Percentiles rank a stretch among this genome's conserved stretches.
Conservation (phyloP, 2,797 vertebrate genomes). For the Phaenicophaeus curvirostris region DNA sequence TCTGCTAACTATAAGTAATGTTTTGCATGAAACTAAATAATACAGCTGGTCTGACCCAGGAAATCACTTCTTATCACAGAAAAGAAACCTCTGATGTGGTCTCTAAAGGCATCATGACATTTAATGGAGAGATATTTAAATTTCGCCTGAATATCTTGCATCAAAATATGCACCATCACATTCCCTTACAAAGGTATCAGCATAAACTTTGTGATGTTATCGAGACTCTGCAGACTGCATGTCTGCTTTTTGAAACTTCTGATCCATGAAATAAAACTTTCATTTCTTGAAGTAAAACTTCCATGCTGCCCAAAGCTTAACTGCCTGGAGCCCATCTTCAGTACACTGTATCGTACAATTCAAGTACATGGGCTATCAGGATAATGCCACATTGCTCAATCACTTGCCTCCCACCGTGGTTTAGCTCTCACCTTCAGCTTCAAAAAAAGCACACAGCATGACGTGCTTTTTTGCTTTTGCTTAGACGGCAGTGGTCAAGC, state of each 20-base stretch:
- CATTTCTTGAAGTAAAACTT: not conserved
- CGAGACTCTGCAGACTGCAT: not conserved
- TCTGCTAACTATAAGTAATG: not conserved
- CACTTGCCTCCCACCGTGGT: not conserved
- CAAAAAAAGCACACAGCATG: not conserved
- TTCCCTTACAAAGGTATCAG: not conserved
- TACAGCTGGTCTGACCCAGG: not conserved
- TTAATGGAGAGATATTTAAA: not conserved
- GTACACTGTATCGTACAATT: not conserved
- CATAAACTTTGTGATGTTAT: not conserved
- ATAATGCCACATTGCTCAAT: not conserved
- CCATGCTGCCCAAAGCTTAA: not conserved
- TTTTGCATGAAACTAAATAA: not conserved
- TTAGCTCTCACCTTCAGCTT: not conserved
- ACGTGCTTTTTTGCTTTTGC: not conserved
- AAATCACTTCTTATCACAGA: not conserved
- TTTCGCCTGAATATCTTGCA: not conserved
- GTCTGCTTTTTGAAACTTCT: not conserved
- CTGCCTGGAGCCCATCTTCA: not conserved
- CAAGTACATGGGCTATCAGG: not conserved
- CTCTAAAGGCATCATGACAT: not conserved
- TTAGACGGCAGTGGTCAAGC: conserved; percentile 10
- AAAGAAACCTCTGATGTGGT: not conserved
- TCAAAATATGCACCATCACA: not conserved
- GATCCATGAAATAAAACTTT: not conserved